A percentile compares a stretch with the other conserved stretches of the same genome.
These are phyloP conservation scores for Drosophila leontia DNA, from an alignment of 1,140 invertebrate species.

Conservation along the genomic window DNA sequence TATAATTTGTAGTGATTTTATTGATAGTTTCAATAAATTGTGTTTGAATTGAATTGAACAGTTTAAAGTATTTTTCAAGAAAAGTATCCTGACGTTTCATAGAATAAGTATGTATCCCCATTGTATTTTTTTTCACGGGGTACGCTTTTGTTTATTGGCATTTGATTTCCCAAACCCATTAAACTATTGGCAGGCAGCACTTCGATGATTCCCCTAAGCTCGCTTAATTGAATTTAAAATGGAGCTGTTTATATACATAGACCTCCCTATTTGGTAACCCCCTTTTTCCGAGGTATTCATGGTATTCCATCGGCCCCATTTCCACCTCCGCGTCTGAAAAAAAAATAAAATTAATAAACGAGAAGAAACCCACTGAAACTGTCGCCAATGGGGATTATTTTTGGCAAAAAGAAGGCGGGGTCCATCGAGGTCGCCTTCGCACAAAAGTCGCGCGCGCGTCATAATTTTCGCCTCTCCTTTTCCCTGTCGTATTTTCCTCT, in stretches of 20 bases:
- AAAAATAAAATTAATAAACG: slow-evolving; percentile 6
- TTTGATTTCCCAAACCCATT: slow-evolving; percentile 29
- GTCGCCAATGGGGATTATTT: slow-evolving; percentile 47
- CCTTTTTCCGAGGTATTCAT: slow-evolving; percentile 12
- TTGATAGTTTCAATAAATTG: too few species aligned
- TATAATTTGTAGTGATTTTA: too few species aligned
- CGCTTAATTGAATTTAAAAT: slow-evolving; percentile 67
- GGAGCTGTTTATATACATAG: slow-evolving; percentile 2
- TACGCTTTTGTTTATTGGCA: neutral
- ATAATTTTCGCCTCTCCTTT: slow-evolving; percentile 25
- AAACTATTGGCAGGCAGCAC: slow-evolving; percentile 35
- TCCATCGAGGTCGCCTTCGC: slow-evolving; percentile 29
- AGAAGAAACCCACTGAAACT: slow-evolving; percentile 5
- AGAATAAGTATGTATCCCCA: too few species aligned
- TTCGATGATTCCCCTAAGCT: slow-evolving; percentile 28
- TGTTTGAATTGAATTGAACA: too few species aligned
- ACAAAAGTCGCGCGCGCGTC: slow-evolving; percentile 37
- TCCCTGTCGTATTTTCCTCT: neutral
- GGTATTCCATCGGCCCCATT: neutral
- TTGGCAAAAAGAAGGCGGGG: slow-evolving; percentile 45
- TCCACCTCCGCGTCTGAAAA: neutral
- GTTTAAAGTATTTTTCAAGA: too few species aligned
- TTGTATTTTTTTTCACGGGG: neutral
- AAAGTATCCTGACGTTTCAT: too few species aligned
- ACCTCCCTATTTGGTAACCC: slow-evolving; percentile 14